Percentiles rank a stretch among this genome's conserved stretches.
Conservation (phyloP, 1,140 invertebrate genomes). For the Drosophila simulans region DNA sequence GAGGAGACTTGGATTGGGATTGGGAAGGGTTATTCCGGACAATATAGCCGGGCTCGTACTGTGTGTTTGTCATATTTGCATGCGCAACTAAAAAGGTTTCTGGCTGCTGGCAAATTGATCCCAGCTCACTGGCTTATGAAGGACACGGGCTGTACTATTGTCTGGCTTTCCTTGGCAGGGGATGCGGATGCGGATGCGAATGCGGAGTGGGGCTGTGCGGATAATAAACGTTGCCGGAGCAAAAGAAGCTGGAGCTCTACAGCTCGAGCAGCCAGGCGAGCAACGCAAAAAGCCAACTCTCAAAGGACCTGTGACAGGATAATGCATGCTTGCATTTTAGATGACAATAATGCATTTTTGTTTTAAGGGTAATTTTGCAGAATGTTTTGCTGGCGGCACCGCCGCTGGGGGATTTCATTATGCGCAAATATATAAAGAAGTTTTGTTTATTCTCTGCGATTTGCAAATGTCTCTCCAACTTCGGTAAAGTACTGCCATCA, state of each 20-base stretch:
- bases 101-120: conserved; percentile 81
- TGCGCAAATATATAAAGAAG: conserved; percentile 66
- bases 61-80: conserved; percentile 82
- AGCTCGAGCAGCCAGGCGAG: conserved; percentile 37
- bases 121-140: conserved; percentile 80
- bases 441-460: conserved; percentile 66
- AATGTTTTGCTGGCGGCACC: conserved; percentile 58
- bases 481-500: conserved; percentile 24
- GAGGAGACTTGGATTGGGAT: conserved; percentile 16
- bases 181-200: not conserved
- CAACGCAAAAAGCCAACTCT: conserved; percentile 74
- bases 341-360: conserved; percentile 84
- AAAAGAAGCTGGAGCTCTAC: conserved; percentile 23
- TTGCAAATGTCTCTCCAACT: conserved; percentile 44
- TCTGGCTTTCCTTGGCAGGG: conserved; percentile 6
- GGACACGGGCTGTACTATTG: conserved; percentile 58
- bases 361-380: conserved; percentile 83
- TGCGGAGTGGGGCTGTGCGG: conserved; percentile 4
- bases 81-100: conserved; percentile 80
- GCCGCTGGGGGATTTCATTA: conserved; percentile 69
- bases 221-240: conserved; percentile 67
- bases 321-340: conserved; percentile 84
- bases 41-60: not conserved
- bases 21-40: not conserved
- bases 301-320: conserved; percentile 84